Evolutionary conservation across 2,888 invertebrate species (phyloP).

Genomic region (Pyrocoelia pectoralis): DNA sequence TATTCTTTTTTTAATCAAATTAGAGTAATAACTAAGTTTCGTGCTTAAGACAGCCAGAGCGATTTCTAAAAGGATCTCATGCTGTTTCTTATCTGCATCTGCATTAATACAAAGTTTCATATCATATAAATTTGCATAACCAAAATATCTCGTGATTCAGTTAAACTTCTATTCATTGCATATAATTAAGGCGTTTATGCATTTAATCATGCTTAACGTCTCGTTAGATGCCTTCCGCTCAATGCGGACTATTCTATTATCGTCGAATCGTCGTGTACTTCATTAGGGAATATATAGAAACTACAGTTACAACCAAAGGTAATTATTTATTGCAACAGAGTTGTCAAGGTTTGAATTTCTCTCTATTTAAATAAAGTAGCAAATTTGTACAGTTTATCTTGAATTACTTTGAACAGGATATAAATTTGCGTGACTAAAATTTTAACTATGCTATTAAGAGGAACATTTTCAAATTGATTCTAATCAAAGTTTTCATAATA

Average conservation of each 20-base stretch:
- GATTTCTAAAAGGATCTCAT: neutral
- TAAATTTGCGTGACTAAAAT: constrained; percentile 28
- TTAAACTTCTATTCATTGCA: neutral
- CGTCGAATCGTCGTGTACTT: neutral
- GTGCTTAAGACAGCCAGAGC: neutral
- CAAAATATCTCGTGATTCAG: neutral
- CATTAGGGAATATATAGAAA: neutral
- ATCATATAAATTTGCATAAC: constrained; percentile 4
- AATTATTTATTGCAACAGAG: neutral
- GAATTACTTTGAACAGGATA: neutral
- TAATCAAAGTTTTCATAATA: constrained; percentile 39
- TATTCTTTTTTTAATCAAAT: no score
- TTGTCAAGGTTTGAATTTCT: constrained; percentile 1
- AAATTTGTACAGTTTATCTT: neutral
- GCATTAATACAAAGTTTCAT: neutral
- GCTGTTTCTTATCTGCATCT: constrained; percentile 8
- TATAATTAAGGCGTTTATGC: constrained; percentile 4
- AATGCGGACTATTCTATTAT: constrained; percentile 1
- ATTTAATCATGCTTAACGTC: constrained; percentile 3
- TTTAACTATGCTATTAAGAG: constrained; percentile 28
- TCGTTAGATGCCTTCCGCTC: constrained; percentile 1
- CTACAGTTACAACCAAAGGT: neutral
- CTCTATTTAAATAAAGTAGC: neutral
- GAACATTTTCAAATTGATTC: constrained; percentile 35
- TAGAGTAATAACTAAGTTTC: neutral